These are phyloP conservation scores for Sebastes melanostomus DNA, from an alignment of 2,797 vertebrate species.

Conservation along the genomic window DNA sequence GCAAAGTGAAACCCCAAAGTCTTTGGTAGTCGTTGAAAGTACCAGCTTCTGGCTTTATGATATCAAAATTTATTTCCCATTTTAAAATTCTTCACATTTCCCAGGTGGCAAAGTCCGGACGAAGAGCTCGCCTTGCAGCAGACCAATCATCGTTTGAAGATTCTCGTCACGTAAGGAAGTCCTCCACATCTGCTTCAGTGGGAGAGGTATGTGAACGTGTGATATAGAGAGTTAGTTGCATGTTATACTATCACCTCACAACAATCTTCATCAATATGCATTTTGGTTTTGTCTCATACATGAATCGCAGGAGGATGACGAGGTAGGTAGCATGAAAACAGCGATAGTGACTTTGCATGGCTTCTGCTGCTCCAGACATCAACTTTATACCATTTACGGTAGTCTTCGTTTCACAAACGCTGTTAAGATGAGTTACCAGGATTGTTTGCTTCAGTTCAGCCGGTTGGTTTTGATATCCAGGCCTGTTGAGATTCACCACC, in stretches of 20 bases:
- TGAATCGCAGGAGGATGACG: constrained; percentile 72
- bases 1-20: not conserved
- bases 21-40: not conserved
- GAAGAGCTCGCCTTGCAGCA: constrained; percentile 83
- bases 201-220: constrained; percentile 81
- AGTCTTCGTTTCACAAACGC: not conserved
- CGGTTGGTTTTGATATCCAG: constrained; percentile 9
- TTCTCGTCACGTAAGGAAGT: constrained; percentile 78
- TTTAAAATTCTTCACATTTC: constrained; percentile 14
- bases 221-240: not conserved
- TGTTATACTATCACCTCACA: constrained; percentile 16
- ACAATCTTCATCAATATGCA: constrained; percentile 25
- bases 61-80: constrained; percentile 14
- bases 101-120: constrained; percentile 87
- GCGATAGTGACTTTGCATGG: constrained; percentile 40
- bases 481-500: not conserved
- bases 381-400: constrained; percentile 60
- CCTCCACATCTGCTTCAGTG: constrained; percentile 71
- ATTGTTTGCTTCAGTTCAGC: not conserved
- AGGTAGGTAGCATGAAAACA: constrained; percentile 70
- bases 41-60: constrained; percentile 1
- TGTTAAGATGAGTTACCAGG: not conserved
- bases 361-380: constrained; percentile 45
- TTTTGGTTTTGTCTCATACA: constrained; percentile 64
- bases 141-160: constrained; percentile 81